These are phyloP conservation scores for Corythaixoides concolor DNA, from an alignment of 2,113 vertebrate species.

Conservation along the genomic window DNA sequence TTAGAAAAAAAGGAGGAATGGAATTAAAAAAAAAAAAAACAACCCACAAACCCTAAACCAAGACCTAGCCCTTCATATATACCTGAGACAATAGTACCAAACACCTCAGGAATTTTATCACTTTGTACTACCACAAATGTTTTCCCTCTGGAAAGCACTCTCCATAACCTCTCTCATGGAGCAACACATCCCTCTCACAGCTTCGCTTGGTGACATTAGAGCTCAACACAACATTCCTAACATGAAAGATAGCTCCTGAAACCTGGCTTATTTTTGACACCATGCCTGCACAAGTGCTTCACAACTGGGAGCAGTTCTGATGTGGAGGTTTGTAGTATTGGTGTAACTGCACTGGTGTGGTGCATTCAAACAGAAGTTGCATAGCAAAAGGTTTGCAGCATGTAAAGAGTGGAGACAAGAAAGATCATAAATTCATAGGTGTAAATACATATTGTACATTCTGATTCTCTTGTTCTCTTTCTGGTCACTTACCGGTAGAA, in stretches of 20 bases:
- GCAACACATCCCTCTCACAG: not conserved
- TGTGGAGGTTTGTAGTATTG: not conserved
- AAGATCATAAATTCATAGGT: not conserved
- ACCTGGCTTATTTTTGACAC: not conserved
- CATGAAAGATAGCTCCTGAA: not conserved
- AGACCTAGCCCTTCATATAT: not conserved
- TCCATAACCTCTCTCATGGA: not conserved
- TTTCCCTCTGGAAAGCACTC: not conserved
- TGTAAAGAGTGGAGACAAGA: not conserved
- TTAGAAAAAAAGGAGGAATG: not conserved
- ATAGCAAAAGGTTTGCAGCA: not conserved
- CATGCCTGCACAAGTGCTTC: not conserved
- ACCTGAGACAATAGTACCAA: not conserved
- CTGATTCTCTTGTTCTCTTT: not conserved
- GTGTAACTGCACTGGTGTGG: rapidly evolving
- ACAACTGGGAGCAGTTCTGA: not conserved
- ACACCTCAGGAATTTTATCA: not conserved
- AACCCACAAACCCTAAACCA: not conserved
- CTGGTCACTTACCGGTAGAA: not conserved
- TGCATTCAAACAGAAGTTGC: not conserved
- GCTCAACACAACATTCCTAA: not conserved
- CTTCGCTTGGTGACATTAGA: not conserved
- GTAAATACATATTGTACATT: not conserved
- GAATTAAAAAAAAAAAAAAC: not conserved
- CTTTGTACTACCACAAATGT: not conserved